Evolutionary conservation across 2,113 vertebrate genomes (phyloP).

Genomic region (Caranx ignobilis): DNA sequence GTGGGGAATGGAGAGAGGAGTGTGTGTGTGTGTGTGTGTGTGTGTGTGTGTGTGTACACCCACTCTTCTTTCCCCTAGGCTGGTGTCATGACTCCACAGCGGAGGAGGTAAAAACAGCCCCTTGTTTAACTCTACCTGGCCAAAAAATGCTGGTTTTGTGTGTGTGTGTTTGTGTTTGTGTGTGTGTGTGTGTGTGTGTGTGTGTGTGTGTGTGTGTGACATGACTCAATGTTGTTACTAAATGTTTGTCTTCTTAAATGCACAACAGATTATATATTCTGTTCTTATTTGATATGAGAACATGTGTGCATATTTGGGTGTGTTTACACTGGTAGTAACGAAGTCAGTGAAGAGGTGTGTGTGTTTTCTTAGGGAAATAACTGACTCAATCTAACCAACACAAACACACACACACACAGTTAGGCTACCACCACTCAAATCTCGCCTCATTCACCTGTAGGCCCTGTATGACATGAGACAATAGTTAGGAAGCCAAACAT

Average conservation of each 20-base stretch:
- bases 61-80: background rate
- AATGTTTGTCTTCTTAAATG: constrained; percentile 3
- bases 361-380: constrained; percentile 36
- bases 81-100: constrained; percentile 18
- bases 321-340: background rate
- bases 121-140: background rate
- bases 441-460: background rate
- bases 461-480: constrained; percentile 7
- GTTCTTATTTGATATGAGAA: background rate
- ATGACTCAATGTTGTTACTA: background rate
- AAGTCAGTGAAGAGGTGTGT: constrained; percentile 10
- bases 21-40: background rate
- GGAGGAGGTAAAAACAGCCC: constrained; percentile 9
- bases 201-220: background rate
- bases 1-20: constrained; percentile 33
- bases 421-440: background rate
- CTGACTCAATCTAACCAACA: constrained; percentile 1
- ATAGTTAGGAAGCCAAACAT: background rate
- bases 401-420: background rate
- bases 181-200: background rate
- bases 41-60: constrained; percentile 9
- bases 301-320: background rate
- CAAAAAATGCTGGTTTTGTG: background rate
- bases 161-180: background rate
- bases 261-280: background rate